These are phyloP conservation scores for Epinotia demarniana DNA, from an alignment of 2,888 invertebrate species.

Conservation along the genomic window DNA sequence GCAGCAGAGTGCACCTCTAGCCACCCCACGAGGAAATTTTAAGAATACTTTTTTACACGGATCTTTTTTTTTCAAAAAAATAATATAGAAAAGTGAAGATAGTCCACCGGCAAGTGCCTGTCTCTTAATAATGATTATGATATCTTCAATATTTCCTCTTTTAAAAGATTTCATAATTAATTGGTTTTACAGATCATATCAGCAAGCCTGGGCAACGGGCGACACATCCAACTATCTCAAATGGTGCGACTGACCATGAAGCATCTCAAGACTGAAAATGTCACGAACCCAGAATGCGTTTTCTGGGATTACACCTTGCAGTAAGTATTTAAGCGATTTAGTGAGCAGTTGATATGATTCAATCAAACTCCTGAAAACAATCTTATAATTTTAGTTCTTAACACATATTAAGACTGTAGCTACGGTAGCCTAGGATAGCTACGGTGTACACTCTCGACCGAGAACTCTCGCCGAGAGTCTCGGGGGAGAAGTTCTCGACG, in stretches of 20 bases:
- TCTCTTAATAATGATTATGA: no score
- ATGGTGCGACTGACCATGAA: constrained; percentile 93
- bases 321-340: constrained; percentile 73
- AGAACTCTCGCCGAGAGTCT: no score
- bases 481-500: no score
- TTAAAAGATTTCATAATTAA: not conserved
- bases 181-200: constrained; percentile 88
- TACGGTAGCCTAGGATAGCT: no score
- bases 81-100: no score
- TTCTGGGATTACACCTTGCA: constrained; percentile 96
- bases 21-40: not conserved
- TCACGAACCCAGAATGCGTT: constrained; percentile 95
- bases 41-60: no score
- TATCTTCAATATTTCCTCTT: not conserved
- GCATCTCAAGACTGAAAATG: constrained; percentile 93
- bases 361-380: no score
- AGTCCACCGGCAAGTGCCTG: no score
- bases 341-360: not conserved
- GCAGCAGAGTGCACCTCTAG: not conserved
- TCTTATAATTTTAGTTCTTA: no score
- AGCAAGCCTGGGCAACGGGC: constrained; percentile 94
- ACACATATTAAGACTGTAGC: no score
- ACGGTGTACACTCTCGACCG: no score
- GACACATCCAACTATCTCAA: constrained; percentile 93
- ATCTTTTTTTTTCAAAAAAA: no score